Conservation (phyloP, 92 coral and sea anemone genomes). For the Heteractis magnifica region DNA sequence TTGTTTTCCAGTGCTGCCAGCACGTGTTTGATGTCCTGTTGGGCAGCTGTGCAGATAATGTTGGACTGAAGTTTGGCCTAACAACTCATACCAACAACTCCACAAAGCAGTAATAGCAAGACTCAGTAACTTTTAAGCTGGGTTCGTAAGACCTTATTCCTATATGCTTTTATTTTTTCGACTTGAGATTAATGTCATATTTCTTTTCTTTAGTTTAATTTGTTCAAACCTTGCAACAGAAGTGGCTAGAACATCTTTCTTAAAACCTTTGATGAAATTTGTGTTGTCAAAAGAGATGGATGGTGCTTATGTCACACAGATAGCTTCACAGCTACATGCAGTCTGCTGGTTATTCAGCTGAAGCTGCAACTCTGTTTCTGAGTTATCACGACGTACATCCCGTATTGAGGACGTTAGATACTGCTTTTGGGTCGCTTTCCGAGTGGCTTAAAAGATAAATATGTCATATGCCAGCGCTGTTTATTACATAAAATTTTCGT, state of each 20-base stretch:
- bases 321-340: conserved; percentile 75
- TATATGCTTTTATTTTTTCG: background rate
- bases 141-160: background rate
- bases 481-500: too few relatives aligned
- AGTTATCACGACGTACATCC: conserved; percentile 70
- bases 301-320: conserved; percentile 66
- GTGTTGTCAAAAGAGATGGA: conserved; percentile 42
- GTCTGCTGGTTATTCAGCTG: conserved; percentile 74
- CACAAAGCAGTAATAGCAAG: conserved; percentile 60
- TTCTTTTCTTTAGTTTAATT: conserved; percentile 45
- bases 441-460: conserved; percentile 71
- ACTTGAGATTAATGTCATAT: background rate
- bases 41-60: conserved; percentile 47
- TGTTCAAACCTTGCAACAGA: conserved; percentile 55
- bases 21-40: conserved; percentile 66
- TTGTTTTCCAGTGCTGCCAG: conserved; percentile 58
- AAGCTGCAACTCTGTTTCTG: conserved; percentile 82
- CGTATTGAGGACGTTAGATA: conserved; percentile 77
- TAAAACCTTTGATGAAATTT: conserved; percentile 66
- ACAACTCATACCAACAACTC: conserved; percentile 62
- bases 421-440: conserved; percentile 71
- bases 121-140: conserved; percentile 71
- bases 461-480: too few relatives aligned
- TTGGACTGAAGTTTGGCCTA: conserved; percentile 80
- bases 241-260: conserved; percentile 79